These are phyloP conservation scores for Porites rus DNA, from an alignment of 92 coral and sea anemone genomes.

Conservation along the genomic window DNA sequence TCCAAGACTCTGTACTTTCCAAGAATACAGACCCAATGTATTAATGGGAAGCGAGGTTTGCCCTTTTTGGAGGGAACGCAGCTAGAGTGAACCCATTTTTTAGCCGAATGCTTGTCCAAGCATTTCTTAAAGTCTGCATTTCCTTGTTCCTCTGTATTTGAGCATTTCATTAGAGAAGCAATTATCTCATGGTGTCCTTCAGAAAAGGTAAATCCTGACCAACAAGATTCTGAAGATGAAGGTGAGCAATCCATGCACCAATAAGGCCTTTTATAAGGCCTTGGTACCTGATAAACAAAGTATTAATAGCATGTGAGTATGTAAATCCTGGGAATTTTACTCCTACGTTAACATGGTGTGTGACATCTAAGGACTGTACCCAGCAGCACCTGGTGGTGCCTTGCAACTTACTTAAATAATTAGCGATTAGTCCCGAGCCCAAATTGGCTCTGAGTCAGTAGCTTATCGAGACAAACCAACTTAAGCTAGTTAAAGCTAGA, in stretches of 20 bases:
- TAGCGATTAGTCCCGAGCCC: no score
- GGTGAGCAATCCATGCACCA: conserved; percentile 5
- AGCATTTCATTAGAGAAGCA: conserved; percentile 2
- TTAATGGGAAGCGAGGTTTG: conserved; percentile 36
- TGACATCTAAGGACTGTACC: no score
- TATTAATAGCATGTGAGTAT: no score
- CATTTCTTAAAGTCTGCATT: conserved; percentile 7
- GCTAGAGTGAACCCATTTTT: conserved; percentile 43
- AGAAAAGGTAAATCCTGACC: neutral
- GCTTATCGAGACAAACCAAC: no score
- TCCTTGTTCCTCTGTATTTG: neutral
- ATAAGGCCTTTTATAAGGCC: neutral
- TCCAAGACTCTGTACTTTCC: conserved; percentile 43
- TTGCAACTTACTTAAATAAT: no score
- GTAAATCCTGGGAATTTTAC: no score
- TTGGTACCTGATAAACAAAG: neutral
- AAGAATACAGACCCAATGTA: conserved; percentile 64
- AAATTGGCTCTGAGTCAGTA: no score
- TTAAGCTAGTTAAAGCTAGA: no score
- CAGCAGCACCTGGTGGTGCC: no score
- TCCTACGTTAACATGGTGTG: no score
- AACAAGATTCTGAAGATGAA: neutral
- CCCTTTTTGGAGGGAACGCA: neutral
- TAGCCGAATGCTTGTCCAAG: conserved; percentile 13
- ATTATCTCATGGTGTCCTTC: conserved; percentile 3